Evolutionary conservation across 2,888 invertebrate genomes (phyloP).

Genomic region (Pterostichus niger): DNA sequence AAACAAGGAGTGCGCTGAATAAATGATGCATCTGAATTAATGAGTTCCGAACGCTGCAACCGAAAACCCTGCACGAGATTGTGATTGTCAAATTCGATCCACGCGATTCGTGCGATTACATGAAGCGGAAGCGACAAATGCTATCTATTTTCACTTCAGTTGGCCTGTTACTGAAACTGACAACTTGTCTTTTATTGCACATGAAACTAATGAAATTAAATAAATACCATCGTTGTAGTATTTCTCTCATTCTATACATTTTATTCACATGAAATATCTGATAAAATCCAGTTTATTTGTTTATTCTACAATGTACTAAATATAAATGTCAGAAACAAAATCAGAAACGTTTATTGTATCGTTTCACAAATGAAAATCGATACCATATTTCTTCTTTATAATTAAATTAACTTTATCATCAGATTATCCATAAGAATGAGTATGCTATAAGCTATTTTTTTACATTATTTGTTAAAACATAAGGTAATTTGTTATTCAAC

Average conservation of each 20-base stretch:
- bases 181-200: constrained; percentile 14
- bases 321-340: too few relatives aligned
- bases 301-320: too few relatives aligned
- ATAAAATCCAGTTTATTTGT: too few relatives aligned
- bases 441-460: too few relatives aligned
- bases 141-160: constrained; percentile 29
- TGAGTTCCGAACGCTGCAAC: constrained; percentile 6
- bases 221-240: not conserved
- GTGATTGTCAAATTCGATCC: constrained; percentile 40
- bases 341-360: too few relatives aligned
- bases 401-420: too few relatives aligned
- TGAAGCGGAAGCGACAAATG: constrained; percentile 33
- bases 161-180: constrained; percentile 11
- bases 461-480: too few relatives aligned
- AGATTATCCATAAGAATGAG: too few relatives aligned
- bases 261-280: not conserved
- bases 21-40: constrained; percentile 48
- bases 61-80: constrained; percentile 22
- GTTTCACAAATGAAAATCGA: too few relatives aligned
- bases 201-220: constrained; percentile 11
- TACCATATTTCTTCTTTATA: too few relatives aligned
- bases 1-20: constrained; percentile 38
- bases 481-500: too few relatives aligned
- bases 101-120: constrained; percentile 13
- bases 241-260: not conserved